Percentiles rank a stretch among this genome's conserved stretches.
These are phyloP conservation scores for Trissolcus brochymenae DNA, from an alignment of 2,888 invertebrate genomes.

Conservation along the genomic window DNA sequence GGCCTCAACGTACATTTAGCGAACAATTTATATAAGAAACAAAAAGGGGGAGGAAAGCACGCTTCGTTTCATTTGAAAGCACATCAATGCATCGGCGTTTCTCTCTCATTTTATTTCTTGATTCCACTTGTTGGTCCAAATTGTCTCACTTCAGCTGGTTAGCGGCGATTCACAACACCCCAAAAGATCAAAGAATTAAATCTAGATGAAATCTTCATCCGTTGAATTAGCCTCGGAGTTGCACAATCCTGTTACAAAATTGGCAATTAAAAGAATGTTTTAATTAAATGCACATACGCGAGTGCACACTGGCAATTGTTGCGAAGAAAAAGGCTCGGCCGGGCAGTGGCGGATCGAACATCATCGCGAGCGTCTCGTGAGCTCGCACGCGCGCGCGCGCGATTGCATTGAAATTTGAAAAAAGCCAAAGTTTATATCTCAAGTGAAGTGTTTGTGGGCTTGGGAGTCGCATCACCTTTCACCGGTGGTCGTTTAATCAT, in stretches of 20 bases:
- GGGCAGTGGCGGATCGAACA: conserved; percentile 73
- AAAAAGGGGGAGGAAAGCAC: conserved; percentile 69
- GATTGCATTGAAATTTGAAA: not conserved
- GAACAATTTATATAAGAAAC: conserved; percentile 75
- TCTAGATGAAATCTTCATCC: not conserved
- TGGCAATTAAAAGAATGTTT: conserved; percentile 60
- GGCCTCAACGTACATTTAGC: conserved; percentile 69
- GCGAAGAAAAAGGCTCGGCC: conserved; percentile 65
- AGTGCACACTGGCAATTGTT: conserved; percentile 72
- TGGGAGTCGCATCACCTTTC: conserved; percentile 8
- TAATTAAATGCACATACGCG: conserved; percentile 70
- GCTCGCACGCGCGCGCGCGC: conserved; percentile 4
- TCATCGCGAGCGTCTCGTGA: conserved; percentile 63
- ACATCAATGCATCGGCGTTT: conserved; percentile 72
- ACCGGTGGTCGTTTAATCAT: conserved; percentile 7
- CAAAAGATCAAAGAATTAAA: not conserved
- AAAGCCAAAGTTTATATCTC: not conserved
- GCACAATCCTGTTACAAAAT: conserved; percentile 29
- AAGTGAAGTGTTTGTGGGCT: conserved; percentile 13
- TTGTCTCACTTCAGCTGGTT: not conserved
- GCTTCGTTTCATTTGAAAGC: conserved; percentile 76
- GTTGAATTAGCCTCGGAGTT: conserved; percentile 9
- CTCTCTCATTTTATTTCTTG: too few relatives aligned
- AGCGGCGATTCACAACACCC: not conserved
- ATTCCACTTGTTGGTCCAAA: conserved; percentile 14